Evolutionary conservation across 2,888 invertebrate genomes (phyloP), one percentile per base, ranked within the genome.

Genomic region (Diloba caeruleocephala): DNA sequence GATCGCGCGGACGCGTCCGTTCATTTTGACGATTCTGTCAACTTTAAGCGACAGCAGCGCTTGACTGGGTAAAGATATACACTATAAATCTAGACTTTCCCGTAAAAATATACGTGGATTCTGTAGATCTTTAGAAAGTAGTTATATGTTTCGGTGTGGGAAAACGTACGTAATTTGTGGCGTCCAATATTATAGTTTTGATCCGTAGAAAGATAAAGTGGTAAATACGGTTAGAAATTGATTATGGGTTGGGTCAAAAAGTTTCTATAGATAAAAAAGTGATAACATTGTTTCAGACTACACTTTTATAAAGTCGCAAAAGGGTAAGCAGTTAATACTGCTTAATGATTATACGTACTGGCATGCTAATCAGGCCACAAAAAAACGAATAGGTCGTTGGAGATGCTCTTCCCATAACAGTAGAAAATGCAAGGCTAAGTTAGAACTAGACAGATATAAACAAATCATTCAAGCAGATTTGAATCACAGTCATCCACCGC

Each of bases 241-340:
- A 0, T 14, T 6, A 5, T 6, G 3, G 14, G 19, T 8, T 10
- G 7, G 15, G 10, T 14, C 10, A 1, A 37, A 17, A 28, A 8
- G 10, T 3, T 31, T 4, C 0, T 3, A 4, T 3, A n/a, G 6
- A 19, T 14, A 53, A 32, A 17, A 17, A 34, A 25, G 23, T 38
- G 10, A 14, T n/a, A 21, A 31, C 8, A 25, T 33, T 26, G 33
- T 62, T 62, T 33, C 62, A 64, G 64, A 60, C 3, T 52, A 50
- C 17, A 60, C 10, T 10, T 68, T 64, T 8, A 71, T 70, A 25
- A 56, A 56, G 31, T 57, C 67, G 4, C 42, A 39, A 28, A 66
- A 49, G 55, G 79, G 78, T 6, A 72, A 70, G 9, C 32, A 56
- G 1, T 54, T 79, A 12, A 46, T 79, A 34, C 33, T 72, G 37